Percentiles rank a stretch among this genome's conserved stretches.
These are phyloP conservation scores for Galagoides demidoff DNA, from an alignment of 2,797 vertebrate genomes.

Conservation along the genomic window DNA sequence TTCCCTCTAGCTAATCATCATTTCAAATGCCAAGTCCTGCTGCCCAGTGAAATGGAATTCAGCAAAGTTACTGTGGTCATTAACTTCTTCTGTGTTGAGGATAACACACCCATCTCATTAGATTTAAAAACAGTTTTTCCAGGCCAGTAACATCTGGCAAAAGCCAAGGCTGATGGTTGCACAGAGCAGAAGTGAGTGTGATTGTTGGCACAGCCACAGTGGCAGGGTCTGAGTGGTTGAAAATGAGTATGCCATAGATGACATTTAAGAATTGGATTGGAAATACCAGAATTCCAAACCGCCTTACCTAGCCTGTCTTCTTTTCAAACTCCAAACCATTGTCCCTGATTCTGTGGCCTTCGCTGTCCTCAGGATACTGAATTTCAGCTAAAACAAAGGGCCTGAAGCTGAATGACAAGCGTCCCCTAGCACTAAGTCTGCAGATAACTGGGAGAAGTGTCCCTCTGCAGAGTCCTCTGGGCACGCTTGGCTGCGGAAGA, in stretches of 20 bases:
- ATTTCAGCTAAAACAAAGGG: background rate
- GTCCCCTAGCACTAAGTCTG: background rate
- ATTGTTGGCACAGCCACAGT: background rate
- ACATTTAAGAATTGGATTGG: background rate
- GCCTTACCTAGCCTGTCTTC: background rate
- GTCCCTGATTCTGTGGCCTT: background rate
- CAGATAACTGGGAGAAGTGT: background rate
- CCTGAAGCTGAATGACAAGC: background rate
- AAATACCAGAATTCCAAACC: background rate
- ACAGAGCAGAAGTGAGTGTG: background rate
- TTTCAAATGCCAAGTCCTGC: constrained; percentile 55
- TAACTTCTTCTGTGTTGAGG: constrained; percentile 59
- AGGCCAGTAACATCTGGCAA: constrained; percentile 44
- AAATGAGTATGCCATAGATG: background rate
- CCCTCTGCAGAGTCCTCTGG: background rate
- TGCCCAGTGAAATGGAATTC: constrained; percentile 67
- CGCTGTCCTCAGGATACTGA: background rate
- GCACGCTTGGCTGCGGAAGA: background rate
- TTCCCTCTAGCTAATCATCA: constrained; percentile 44
- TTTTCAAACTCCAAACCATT: background rate
- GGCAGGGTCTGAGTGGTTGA: background rate
- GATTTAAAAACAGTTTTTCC: constrained; percentile 18
- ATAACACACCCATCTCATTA: constrained; percentile 65
- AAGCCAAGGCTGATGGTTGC: background rate
- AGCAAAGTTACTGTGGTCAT: constrained; percentile 40